Evolutionary conservation across 2,797 vertebrate species (phyloP), one percentile per base, ranked within the genome.

Genomic region (Phoebastria nigripes): DNA sequence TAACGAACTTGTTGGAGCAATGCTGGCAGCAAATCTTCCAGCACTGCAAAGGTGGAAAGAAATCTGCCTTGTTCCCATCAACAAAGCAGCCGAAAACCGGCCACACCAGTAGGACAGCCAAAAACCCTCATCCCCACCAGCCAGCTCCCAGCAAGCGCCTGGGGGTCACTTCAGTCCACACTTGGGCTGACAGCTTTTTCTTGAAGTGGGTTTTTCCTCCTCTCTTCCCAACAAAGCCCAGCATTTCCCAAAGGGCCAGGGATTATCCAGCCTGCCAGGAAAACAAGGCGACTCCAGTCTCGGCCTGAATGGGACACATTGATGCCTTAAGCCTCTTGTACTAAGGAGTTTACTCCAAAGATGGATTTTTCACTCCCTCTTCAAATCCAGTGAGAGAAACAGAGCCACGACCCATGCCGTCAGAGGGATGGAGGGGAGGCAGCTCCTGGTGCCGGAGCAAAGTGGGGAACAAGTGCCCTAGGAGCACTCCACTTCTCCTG

Each of bases 241-340:
- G 63, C 12, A 14, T 80, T 55, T 63, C 85, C 87, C 80, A 18
- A n/a, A 44, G 54, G 46, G 44, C 10, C 0, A 0, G 52, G 55
- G 74, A 95, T 90, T 95, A 92, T 73, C 69, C 72, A 52, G 41
- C 22, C 47, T 51, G 35, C 16, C 0, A 5, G 67, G 77, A 82
- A 85, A 65, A 81, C n/a, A 69, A 82, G 66, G 81, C 72, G 10
- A 33, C 46, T 39, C 92, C 80, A 86, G 85, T 88, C 94, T 76
- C 3, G 0, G 82, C 61, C 72, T 94, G 59, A 95, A 93, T 21
- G 14, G 74, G 86, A 56, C 12, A n/a, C 71, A 86, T 85, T 96
- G 95, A 90, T 81, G 72, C 22, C 33, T 7, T 96, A 97, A 97
- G 87, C 87, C 76, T 95, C 94, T 97, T 74, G 88, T 29, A 78